Percentiles rank a stretch among this genome's conserved stretches.
Conservation (phyloP, 2,797 vertebrate species). For the Pipistrellus pygmaeus region DNA sequence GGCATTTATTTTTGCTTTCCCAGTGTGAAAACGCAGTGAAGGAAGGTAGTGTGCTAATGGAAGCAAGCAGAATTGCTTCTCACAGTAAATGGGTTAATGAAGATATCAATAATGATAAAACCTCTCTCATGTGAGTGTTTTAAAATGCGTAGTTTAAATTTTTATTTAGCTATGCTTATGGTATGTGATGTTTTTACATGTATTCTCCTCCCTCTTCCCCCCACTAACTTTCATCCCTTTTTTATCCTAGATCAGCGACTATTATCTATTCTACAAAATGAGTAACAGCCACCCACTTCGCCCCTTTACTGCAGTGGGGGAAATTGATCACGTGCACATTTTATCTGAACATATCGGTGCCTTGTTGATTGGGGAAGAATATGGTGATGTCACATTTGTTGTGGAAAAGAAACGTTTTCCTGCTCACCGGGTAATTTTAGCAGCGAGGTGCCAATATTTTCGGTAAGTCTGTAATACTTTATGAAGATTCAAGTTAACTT, state of each 20-base stretch:
- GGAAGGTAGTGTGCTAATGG: neutral
- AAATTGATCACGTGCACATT: slow-evolving; percentile 98
- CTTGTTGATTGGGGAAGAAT: slow-evolving; percentile 96
- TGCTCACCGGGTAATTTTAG: slow-evolving; percentile 97
- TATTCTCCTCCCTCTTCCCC: neutral
- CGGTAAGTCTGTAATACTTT: slow-evolving; percentile 88
- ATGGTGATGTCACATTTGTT: slow-evolving; percentile 98
- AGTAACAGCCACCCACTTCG: slow-evolving; percentile 97
- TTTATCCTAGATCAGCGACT: slow-evolving; percentile 76
- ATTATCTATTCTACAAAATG: slow-evolving; percentile 90
- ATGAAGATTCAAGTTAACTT: slow-evolving; percentile 50
- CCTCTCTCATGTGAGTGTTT: neutral
- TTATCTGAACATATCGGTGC: slow-evolving; percentile 97
- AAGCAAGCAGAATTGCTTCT: slow-evolving; percentile 32
- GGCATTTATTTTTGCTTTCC: neutral
- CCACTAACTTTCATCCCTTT: slow-evolving; percentile 43
- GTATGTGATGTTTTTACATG: neutral
- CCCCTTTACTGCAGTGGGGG: slow-evolving; percentile 94
- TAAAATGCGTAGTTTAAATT: neutral
- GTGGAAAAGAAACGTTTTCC: slow-evolving; percentile 98
- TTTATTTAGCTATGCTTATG: slow-evolving; percentile 34
- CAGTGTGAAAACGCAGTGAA: neutral
- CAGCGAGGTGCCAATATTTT: slow-evolving; percentile 98
- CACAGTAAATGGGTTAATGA: slow-evolving; percentile 42
- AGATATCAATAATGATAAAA: neutral